These are phyloP conservation scores for Chiridota heheva DNA, from an alignment of 35 echinoderm and acorn worm genomes.

Conservation along the genomic window DNA sequence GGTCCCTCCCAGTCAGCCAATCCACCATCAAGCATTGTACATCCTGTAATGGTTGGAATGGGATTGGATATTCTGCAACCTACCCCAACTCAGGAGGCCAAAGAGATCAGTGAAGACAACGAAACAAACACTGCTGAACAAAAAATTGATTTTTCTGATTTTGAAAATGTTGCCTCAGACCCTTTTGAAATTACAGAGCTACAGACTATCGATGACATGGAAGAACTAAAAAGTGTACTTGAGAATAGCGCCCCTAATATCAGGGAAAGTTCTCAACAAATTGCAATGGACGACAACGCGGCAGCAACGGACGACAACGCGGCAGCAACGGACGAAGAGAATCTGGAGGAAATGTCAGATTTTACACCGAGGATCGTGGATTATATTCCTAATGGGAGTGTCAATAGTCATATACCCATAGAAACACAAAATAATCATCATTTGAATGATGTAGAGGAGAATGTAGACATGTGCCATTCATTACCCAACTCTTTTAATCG, in stretches of 20 bases:
- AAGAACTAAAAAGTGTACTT: constrained; percentile 81
- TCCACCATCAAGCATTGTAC: not conserved
- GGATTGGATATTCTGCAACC: constrained; percentile 49
- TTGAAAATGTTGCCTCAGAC: constrained; percentile 74
- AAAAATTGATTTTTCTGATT: constrained; percentile 67
- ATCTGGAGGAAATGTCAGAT: not conserved
- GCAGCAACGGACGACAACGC: constrained; percentile 1
- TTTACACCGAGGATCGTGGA: too few species aligned
- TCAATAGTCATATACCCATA: too few species aligned
- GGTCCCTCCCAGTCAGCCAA: not conserved
- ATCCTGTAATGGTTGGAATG: constrained; percentile 14
- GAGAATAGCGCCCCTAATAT: constrained; percentile 31
- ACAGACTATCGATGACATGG: constrained; percentile 91
- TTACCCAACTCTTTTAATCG: too few species aligned
- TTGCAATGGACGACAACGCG: not conserved
- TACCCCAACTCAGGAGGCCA: constrained; percentile 1
- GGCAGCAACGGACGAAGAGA: not conserved
- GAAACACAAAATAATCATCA: too few species aligned
- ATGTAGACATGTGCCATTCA: too few species aligned
- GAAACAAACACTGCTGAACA: not conserved
- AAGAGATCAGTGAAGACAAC: not conserved
- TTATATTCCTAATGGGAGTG: too few species aligned
- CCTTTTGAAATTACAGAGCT: constrained; percentile 94
- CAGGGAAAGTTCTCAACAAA: not conserved
- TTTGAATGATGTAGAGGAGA: too few species aligned